A percentile compares a stretch with the other conserved stretches of the same genome.
Conservation (phyloP, 1,140 invertebrate genomes). For the Aporrectodea caliginosa region DNA sequence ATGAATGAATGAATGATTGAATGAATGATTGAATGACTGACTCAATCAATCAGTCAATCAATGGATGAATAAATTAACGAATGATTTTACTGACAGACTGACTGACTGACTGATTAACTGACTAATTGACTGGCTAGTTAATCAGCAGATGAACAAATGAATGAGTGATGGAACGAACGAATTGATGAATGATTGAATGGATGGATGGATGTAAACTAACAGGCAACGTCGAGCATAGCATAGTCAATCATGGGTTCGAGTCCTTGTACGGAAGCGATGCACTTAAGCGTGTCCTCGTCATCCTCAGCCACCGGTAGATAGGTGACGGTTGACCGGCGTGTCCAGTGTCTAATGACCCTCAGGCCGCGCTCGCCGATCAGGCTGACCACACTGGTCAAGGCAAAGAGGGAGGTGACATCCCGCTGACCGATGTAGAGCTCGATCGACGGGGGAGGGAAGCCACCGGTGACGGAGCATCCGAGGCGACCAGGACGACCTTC, state of each 20-base stretch:
- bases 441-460: conserved; percentile 4
- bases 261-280: neutral
- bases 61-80: no score
- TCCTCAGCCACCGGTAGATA: neutral
- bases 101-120: no score
- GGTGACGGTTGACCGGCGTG: neutral
- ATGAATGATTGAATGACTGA: no score
- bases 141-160: no score
- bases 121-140: no score
- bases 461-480: conserved; percentile 1
- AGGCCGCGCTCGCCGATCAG: neutral
- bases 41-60: no score
- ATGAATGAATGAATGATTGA: no score
- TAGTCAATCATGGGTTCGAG: neutral
- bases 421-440: conserved; percentile 5
- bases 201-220: no score
- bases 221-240: conserved; percentile 6
- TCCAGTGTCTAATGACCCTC: neutral
- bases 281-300: conserved; percentile 3
- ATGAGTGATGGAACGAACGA: no score
- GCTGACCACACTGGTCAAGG: no score
- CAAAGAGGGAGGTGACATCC: neutral
- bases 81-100: no score
- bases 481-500: conserved; percentile 7
- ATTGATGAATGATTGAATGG: no score